phyloP scores from a whole-genome alignment of 2,888 invertebrate genomes.

The Eupelmus urozonus region DNA sequence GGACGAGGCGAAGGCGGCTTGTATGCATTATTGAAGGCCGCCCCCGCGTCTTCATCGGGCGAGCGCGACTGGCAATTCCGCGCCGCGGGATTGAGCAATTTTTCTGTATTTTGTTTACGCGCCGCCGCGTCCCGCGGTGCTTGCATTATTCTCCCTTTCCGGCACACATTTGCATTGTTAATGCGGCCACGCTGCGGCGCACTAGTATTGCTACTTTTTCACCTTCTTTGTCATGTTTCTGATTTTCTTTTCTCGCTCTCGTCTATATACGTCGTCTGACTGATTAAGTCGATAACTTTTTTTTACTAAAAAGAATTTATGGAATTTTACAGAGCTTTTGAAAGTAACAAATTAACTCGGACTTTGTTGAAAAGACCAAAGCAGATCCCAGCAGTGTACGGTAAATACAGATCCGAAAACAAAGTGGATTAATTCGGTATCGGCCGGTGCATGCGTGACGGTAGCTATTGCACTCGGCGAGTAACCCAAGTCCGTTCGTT shows the following conservation, averaged over 20 bases:
- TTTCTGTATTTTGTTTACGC: constrained; percentile 66
- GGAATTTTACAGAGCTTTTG: no score
- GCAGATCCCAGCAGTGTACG: neutral
- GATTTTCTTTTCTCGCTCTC: neutral
- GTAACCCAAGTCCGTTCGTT: constrained; percentile 8
- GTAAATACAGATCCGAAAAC: neutral
- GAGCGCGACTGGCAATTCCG: constrained; percentile 58
- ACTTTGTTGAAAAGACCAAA: neutral
- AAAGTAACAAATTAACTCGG: neutral
- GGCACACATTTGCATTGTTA: constrained; percentile 64
- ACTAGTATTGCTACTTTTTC: no score
- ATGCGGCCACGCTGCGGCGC: constrained; percentile 39
- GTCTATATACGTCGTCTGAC: no score
- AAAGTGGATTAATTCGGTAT: constrained; percentile 40
- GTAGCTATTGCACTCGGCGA: neutral
- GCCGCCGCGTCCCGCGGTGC: neutral
- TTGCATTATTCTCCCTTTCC: constrained; percentile 52
- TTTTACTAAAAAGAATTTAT: no score
- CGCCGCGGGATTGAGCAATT: constrained; percentile 65
- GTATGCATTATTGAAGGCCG: no score
- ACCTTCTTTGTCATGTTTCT: neutral
- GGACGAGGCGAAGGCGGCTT: no score
- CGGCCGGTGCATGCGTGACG: neutral
- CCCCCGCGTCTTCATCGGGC: neutral
- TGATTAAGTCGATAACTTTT: no score